These are phyloP conservation scores for Regulus satrapa DNA, from an alignment of 2,113 vertebrate species.

Conservation along the genomic window DNA sequence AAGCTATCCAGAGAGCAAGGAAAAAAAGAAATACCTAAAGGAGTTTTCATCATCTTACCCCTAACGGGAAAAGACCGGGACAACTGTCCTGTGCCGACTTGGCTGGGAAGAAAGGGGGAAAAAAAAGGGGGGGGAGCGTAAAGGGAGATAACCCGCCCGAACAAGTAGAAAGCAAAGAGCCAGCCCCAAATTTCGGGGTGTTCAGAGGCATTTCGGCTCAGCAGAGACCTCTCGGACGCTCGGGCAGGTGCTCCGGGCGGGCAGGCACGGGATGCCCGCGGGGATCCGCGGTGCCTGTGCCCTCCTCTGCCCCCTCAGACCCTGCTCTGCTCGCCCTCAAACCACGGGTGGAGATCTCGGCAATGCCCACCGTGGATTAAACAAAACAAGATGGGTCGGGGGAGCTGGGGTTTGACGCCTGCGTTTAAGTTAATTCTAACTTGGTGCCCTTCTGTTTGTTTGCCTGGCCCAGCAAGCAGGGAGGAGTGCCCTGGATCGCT, in stretches of 20 bases:
- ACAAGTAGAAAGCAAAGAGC: rapidly evolving
- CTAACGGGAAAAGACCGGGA: background rate
- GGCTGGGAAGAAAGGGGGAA: background rate
- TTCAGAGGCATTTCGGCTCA: rapidly evolving
- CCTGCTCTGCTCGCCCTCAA: background rate
- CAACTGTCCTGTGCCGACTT: background rate
- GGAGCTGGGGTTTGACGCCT: too few species aligned
- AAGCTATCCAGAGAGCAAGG: background rate
- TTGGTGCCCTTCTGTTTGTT: background rate
- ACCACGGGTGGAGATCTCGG: background rate
- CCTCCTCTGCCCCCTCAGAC: background rate
- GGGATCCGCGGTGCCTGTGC: background rate
- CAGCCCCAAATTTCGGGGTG: background rate
- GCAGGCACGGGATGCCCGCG: background rate
- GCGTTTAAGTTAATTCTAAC: background rate
- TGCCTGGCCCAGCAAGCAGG: background rate
- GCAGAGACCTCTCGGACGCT: rapidly evolving
- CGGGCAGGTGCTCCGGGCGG: background rate
- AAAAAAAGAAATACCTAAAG: background rate
- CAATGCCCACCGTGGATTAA: background rate
- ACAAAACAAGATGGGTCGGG: background rate
- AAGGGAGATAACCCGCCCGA: background rate
- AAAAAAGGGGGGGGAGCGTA: rapidly evolving
- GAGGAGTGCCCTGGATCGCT: background rate
- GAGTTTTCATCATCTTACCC: background rate